These are phyloP conservation scores for Sus scrofa DNA, from an alignment of 2,113 vertebrate genomes.

Conservation along the genomic window T2T-Sscrofa CM000817.6:5696501-5697000, in stretches of 20 bases:
- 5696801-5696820: too few species aligned
- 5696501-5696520: background rate
- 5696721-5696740: background rate
- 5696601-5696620: background rate
- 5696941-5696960: too few species aligned
- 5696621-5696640: background rate
- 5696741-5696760: rapidly evolving
- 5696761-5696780: rapidly evolving
- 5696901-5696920: too few species aligned
- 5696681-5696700: rapidly evolving
- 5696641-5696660: rapidly evolving
- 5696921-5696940: too few species aligned
- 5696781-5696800: background rate
- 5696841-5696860: too few species aligned
- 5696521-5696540: background rate
- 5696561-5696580: background rate
- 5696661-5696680: background rate
- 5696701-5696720: background rate
- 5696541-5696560: background rate
- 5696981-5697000: too few species aligned
- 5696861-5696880: too few species aligned
- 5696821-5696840: too few species aligned
- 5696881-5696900: too few species aligned
- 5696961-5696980: too few species aligned
- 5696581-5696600: rapidly evolving